Evolutionary conservation across 2,888 invertebrate genomes (phyloP).

Genomic region (Xestoiulus laeticollis): DNA sequence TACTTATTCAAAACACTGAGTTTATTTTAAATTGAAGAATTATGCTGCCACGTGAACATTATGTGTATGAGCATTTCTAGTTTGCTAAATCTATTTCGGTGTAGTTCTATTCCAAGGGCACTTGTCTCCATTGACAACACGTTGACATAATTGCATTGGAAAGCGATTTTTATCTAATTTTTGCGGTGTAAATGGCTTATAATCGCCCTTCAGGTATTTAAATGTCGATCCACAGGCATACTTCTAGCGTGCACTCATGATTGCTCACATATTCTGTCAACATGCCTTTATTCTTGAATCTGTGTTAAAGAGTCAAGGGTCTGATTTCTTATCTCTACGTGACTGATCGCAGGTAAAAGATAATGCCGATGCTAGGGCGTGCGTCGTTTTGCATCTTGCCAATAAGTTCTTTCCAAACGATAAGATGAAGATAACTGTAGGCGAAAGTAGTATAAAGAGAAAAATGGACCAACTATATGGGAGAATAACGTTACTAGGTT

Average conservation of each 20-base stretch:
- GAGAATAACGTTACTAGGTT: background rate
- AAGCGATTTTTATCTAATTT: background rate
- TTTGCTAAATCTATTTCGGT: too few relatives aligned
- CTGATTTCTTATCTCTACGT: background rate
- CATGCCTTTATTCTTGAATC: background rate
- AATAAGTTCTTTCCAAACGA: background rate
- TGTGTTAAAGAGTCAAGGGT: background rate
- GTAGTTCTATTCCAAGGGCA: too few relatives aligned
- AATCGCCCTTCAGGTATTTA: background rate
- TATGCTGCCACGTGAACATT: too few relatives aligned
- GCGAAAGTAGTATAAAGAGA: background rate
- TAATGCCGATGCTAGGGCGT: background rate
- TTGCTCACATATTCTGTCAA: background rate
- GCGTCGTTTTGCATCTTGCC: background rate
- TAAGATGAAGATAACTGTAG: background rate
- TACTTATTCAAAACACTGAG: too few relatives aligned
- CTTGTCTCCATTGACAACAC: background rate
- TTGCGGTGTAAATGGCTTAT: background rate
- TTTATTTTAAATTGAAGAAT: too few relatives aligned
- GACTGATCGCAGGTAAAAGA: background rate
- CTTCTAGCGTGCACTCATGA: background rate
- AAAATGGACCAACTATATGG: background rate
- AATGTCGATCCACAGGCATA: background rate
- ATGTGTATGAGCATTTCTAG: too few relatives aligned
- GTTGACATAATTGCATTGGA: background rate